Evolutionary conservation across 1,140 invertebrate genomes (phyloP), one percentile per base, ranked within the genome.

Genomic region (Cherax destructor): DNA sequence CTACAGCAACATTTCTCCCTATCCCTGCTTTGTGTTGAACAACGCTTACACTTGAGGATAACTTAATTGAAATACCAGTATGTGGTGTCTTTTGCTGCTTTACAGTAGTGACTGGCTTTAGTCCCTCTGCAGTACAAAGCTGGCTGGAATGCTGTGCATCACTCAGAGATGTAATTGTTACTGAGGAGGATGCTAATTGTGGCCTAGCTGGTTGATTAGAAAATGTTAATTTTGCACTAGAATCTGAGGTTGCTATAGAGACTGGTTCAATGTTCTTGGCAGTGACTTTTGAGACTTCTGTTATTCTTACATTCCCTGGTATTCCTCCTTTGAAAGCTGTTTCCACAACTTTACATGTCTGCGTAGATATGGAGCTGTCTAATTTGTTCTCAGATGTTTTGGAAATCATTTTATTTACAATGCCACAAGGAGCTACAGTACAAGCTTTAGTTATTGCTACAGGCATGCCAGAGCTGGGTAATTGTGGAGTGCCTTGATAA

Each of bases 91-190:
- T 56, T 56, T 10, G 13, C 52, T 69, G 30, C 49, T 50, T 79
- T 21, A 30, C 13, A 47, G 56, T 11, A 80, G 24, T 50, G 3
- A 50, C 21, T 65, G 61, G 7, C 24, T 88, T 88, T 3, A 50
- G 72, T 21, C 16, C 47, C 49, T 30, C 41, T 78, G 21, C n/a
- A 49, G n/a, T 9, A 49, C 52, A 80, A 13, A n/a, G 18, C 52
- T 30, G 18, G 47, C 56, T 65, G 21, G 50, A 61, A 18, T 80
- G 59, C 16, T 52, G 59, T 47, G 59, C 18, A 13, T 88, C 86
- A 80, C n/a, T 65, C 16, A 88, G 47, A 13, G 77, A n/a, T 80
- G 86, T 88, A 65, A 88, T 88, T n/a, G 86, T 88, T 65, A 88
- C 77, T 30, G 86, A 88, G 16, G 86, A 80, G 21, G 76, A 74